phyloP scores from a whole-genome alignment of 2,797 vertebrate species.

The Netta rufina region DNA sequence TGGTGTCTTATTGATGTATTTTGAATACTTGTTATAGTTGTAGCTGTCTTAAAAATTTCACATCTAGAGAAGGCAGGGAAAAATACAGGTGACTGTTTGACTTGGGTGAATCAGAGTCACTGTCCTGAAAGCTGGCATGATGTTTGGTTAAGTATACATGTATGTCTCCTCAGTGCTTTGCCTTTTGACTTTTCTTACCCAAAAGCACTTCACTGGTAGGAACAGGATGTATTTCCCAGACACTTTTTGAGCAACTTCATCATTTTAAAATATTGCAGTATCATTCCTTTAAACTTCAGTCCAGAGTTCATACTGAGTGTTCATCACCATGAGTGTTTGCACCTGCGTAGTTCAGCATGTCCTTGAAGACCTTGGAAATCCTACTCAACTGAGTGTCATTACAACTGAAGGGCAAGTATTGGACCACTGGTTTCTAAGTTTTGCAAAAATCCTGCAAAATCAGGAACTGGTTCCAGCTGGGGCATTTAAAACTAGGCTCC shows the following conservation, averaged over 20 bases:
- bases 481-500: not conserved
- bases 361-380: not conserved
- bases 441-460: not conserved
- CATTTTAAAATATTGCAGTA: not conserved
- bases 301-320: not conserved
- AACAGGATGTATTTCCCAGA: not conserved
- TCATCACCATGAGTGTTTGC: not conserved
- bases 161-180: not conserved
- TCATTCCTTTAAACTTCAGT: not conserved
- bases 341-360: accelerated
- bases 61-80: not conserved
- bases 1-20: not conserved
- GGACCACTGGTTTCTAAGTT: not conserved
- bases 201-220: not conserved
- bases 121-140: not conserved
- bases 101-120: not conserved
- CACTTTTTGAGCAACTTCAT: not conserved
- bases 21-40: conserved; percentile 36
- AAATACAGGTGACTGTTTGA: not conserved
- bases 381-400: not conserved
- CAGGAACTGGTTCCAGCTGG: not conserved
- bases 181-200: not conserved
- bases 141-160: not conserved
- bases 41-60: not conserved
- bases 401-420: not conserved